phyloP scores from a whole-genome alignment of 1,140 invertebrate genomes.

The Mesaphorura yosii region DNA sequence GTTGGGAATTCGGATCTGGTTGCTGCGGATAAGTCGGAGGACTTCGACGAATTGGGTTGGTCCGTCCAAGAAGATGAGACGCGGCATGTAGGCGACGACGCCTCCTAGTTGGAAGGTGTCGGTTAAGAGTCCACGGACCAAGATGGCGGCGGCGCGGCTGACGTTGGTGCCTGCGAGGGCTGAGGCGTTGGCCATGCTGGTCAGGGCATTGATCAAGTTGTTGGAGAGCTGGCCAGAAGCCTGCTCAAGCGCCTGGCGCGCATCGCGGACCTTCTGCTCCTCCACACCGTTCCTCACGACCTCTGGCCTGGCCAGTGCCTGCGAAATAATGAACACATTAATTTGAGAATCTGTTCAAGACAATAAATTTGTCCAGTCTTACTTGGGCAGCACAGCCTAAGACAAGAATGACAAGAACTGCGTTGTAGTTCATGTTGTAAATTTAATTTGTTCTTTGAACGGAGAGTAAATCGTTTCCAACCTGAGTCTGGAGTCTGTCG shows the following conservation, averaged over 20 bases:
- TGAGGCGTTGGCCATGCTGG: conserved; percentile 24
- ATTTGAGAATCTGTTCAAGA: background rate
- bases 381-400: conserved; percentile 24
- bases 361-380: conserved; percentile 1
- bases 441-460: conserved; percentile 5
- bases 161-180: conserved; percentile 27
- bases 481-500: no score
- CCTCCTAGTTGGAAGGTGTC: conserved; percentile 26
- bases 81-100: conserved; percentile 30
- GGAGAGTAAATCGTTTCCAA: no score
- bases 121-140: conserved; percentile 29
- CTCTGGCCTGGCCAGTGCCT: conserved; percentile 9
- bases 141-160: conserved; percentile 17
- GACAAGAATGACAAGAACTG: conserved; percentile 19
- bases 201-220: conserved; percentile 25
- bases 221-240: conserved; percentile 19
- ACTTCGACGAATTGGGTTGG: conserved; percentile 31
- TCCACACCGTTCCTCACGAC: conserved; percentile 5
- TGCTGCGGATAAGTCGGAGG: conserved; percentile 27
- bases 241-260: conserved; percentile 25
- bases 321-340: background rate
- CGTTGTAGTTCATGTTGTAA: conserved; percentile 21
- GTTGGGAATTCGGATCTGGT: conserved; percentile 29
- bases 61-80: conserved; percentile 30
- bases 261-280: conserved; percentile 26